phyloP scores from a whole-genome alignment of 2,888 invertebrate species.

The Helicoverpa assulta region DNA sequence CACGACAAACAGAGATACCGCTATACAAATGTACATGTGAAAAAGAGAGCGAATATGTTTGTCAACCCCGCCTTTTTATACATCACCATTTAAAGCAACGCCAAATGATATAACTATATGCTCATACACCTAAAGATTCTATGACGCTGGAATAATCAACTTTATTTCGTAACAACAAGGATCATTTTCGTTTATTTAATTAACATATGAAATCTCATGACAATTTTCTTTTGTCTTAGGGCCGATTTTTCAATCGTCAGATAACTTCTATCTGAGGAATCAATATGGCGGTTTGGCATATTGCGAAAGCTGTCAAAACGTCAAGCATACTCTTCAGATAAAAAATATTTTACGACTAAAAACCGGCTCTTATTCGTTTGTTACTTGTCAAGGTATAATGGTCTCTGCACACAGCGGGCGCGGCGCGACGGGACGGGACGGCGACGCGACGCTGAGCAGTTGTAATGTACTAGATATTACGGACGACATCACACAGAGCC shows the following conservation, averaged over 20 bases:
- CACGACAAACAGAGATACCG: background rate
- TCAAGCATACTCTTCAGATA: too few relatives aligned
- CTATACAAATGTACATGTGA: background rate
- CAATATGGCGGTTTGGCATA: too few relatives aligned
- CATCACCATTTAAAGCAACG: constrained; percentile 34
- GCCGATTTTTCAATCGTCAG: too few relatives aligned
- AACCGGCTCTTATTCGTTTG: constrained; percentile 28
- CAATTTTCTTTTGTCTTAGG: constrained; percentile 29
- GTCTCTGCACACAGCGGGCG: too few relatives aligned
- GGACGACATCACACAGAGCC: too few relatives aligned
- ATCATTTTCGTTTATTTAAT: constrained; percentile 33
- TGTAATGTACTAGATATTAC: too few relatives aligned
- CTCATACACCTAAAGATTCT: constrained; percentile 29
- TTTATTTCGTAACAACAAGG: constrained; percentile 16
- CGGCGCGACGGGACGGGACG: too few relatives aligned
- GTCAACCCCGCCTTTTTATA: constrained; percentile 18
- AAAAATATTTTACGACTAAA: too few relatives aligned
- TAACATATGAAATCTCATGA: constrained; percentile 54
- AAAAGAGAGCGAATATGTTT: constrained; percentile 14
- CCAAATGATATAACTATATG: constrained; percentile 44
- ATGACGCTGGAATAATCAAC: constrained; percentile 34
- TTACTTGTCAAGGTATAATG: constrained; percentile 45
- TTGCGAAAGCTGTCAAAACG: too few relatives aligned
- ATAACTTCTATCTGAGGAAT: too few relatives aligned
- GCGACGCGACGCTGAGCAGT: too few relatives aligned